Evolutionary conservation across 2,797 vertebrate species (phyloP).

Genomic region (Pantherophis vulpinus): DNA sequence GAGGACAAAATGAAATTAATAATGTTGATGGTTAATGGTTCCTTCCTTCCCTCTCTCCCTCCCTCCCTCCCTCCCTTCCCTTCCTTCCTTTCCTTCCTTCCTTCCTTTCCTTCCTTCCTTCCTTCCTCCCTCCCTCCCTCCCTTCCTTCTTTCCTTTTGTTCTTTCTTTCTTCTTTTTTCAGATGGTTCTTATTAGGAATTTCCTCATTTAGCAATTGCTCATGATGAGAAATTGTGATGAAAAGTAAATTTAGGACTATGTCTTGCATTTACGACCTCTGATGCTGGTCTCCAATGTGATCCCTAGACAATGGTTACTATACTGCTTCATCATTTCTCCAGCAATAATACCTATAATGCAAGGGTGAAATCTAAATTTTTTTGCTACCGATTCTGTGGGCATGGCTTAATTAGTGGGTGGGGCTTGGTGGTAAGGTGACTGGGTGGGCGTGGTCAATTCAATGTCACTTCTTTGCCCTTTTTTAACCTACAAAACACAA

Average conservation of each 20-base stretch:
- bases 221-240: background rate
- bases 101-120: background rate
- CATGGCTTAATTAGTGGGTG: no score
- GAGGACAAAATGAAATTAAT: background rate
- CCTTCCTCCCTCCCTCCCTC: no score
- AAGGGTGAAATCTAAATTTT: no score
- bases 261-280: background rate
- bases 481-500: no score
- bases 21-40: background rate
- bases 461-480: no score
- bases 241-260: background rate
- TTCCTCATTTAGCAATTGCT: background rate
- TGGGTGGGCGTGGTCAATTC: no score
- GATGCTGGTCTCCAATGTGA: background rate
- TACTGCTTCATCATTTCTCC: background rate
- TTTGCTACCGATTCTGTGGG: no score
- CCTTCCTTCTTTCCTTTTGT: background rate
- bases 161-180: background rate
- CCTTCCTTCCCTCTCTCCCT: no score
- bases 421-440: no score
- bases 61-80: no score
- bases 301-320: background rate
- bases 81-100: background rate
- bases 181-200: background rate
- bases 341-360: background rate